These are phyloP conservation scores for Tolypeutes matacus DNA, from an alignment of 2,797 vertebrate genomes.

Conservation along the genomic window DNA sequence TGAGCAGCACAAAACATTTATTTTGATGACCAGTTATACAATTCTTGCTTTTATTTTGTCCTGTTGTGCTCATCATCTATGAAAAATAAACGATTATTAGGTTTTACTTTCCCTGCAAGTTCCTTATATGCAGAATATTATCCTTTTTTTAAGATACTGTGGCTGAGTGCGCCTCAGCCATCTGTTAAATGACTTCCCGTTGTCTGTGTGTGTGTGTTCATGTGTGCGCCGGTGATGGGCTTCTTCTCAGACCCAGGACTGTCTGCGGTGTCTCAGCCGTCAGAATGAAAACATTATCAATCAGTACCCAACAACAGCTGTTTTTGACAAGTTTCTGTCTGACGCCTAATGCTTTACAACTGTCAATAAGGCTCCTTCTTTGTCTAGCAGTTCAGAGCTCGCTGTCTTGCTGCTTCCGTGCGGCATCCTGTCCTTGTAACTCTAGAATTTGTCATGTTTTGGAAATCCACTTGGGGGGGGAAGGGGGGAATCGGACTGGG, in stretches of 20 bases:
- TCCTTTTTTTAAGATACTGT: constrained; percentile 84
- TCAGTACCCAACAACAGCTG: constrained; percentile 96
- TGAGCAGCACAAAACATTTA: constrained; percentile 73
- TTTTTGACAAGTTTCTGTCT: constrained; percentile 97
- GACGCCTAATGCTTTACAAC: constrained; percentile 96
- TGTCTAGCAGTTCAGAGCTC: constrained; percentile 88
- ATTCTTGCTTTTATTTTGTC: constrained; percentile 60
- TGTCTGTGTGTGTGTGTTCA: constrained; percentile 76
- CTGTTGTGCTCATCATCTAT: constrained; percentile 73
- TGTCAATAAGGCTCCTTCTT: constrained; percentile 92
- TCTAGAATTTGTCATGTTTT: constrained; percentile 86
- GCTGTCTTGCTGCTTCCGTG: constrained; percentile 84
- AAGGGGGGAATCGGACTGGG: neutral
- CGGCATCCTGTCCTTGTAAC: constrained; percentile 85
- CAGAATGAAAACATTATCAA: constrained; percentile 97
- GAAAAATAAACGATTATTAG: constrained; percentile 78
- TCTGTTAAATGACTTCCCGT: constrained; percentile 89
- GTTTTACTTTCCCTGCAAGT: constrained; percentile 78
- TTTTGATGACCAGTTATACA: constrained; percentile 57
- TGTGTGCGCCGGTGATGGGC: constrained; percentile 84
- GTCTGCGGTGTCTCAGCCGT: constrained; percentile 89
- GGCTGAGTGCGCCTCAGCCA: constrained; percentile 86
- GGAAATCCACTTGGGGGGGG: constrained; percentile 70
- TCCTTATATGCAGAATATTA: constrained; percentile 83
- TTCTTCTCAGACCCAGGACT: constrained; percentile 87